Evolutionary conservation across 2,888 invertebrate species (phyloP).

Genomic region (Eremobia ochroleuca): DNA sequence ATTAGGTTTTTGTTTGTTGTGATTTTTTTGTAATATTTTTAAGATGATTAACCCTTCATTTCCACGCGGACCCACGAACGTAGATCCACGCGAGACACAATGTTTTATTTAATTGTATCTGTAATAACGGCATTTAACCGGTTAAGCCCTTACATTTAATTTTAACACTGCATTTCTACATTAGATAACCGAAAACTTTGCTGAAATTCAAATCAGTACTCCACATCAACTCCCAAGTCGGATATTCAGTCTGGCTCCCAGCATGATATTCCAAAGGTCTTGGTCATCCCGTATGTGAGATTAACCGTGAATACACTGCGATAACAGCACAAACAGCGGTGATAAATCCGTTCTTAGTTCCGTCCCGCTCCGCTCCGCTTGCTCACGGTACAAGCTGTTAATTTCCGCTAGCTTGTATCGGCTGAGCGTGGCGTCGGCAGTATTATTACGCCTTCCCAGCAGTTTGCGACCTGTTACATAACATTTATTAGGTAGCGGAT

Average conservation of each 20-base stretch:
- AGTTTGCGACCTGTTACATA: slow-evolving; percentile 87
- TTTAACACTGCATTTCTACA: neutral
- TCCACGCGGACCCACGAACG: neutral
- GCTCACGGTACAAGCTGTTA: slow-evolving; percentile 85
- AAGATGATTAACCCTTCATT: neutral
- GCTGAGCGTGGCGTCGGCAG: slow-evolving; percentile 80
- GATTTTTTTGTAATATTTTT: neutral
- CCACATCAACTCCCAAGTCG: slow-evolving; percentile 18
- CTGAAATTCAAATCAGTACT: slow-evolving; percentile 22
- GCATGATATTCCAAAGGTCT: slow-evolving; percentile 56
- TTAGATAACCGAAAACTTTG: neutral
- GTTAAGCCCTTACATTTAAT: neutral
- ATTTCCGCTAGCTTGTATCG: slow-evolving; percentile 89
- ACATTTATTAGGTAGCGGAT: slow-evolving; percentile 73
- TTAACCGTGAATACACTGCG: slow-evolving; percentile 57
- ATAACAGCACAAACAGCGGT: slow-evolving; percentile 66
- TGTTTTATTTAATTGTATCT: neutral
- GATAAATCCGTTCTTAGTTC: slow-evolving; percentile 83
- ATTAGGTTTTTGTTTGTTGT: neutral
- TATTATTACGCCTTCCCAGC: slow-evolving; percentile 88
- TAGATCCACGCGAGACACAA: neutral
- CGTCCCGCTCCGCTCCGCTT: slow-evolving; percentile 75
- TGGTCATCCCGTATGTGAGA: slow-evolving; percentile 58
- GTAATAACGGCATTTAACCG: neutral
- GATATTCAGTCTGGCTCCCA: slow-evolving; percentile 42